Conservation (phyloP, 2,888 invertebrate genomes). For the Laothoe populi region DNA sequence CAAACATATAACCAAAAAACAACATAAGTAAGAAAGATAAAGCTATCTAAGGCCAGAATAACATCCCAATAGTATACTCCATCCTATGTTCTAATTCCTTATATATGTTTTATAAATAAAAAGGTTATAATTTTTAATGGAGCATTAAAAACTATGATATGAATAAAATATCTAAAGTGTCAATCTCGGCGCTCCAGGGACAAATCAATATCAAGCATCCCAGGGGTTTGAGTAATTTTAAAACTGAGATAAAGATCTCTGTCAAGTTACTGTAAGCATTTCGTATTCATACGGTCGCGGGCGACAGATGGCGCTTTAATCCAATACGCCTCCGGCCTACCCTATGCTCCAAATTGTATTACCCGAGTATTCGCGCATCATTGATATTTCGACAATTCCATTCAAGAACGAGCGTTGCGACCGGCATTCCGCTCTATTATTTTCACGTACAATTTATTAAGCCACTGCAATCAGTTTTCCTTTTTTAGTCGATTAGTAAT, state of each 20-base stretch:
- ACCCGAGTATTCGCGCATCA: slow-evolving; percentile 82
- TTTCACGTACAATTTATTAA: slow-evolving; percentile 30
- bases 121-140: slow-evolving; percentile 4
- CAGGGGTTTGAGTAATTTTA: slow-evolving; percentile 81
- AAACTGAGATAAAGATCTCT: slow-evolving; percentile 83
- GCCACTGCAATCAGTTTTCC: background rate
- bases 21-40: too few species aligned
- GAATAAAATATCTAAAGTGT: slow-evolving; percentile 74
- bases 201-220: slow-evolving; percentile 76
- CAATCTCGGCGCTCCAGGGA: slow-evolving; percentile 75
- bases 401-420: slow-evolving; percentile 56
- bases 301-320: slow-evolving; percentile 84
- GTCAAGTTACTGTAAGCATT: slow-evolving; percentile 76
- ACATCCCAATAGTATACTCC: too few species aligned
- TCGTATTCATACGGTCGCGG: slow-evolving; percentile 81
- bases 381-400: slow-evolving; percentile 82
- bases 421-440: slow-evolving; percentile 44
- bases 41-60: too few species aligned
- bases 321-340: slow-evolving; percentile 81
- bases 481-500: background rate
- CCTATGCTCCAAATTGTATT: slow-evolving; percentile 82
- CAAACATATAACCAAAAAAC: too few species aligned
- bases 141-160: slow-evolving; percentile 59
- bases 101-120: too few species aligned
- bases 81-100: too few species aligned